Base-by-base conservation (phyloP, 2,797 vertebrate genomes). In the Pachyuromys duprasi region DNA sequence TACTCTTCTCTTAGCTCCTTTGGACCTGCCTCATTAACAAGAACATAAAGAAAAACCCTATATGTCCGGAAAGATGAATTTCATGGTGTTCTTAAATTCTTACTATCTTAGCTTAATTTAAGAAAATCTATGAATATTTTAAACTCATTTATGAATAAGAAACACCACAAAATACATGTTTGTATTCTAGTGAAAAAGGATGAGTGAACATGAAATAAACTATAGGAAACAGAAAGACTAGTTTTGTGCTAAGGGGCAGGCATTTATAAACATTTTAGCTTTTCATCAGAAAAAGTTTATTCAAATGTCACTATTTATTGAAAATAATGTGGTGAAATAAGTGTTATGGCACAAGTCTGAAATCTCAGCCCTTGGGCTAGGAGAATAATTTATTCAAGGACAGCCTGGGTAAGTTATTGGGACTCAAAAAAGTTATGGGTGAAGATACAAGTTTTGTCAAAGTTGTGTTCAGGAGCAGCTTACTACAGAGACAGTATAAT, bases 251-350 rank as follows among this genome's bases (percentile, higher is more conserved):
- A 39, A 67, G 60, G n/a, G 6, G 79, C 69, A 78, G 67, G 26
- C 31, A 84, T 80, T 84, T 90, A 20, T 53, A 36, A 42, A 31
- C 49, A 65, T 55, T 89, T 86, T 55, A 72, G 81, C 63, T 65
- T 93, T 88, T 92, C 57, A 91, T 9, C 36, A 39, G 89, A 86
- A 45, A 74, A 14, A 62, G 14, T 60, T 36, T 81, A 74, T 81
- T 88, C 49, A 82, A 26, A n/a, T 94, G 4, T 90, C 42, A 81
- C 42, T 89, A 62, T 65, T 90, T 89, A 75, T 86, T 89, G 70
- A 36, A 70, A 90, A 86, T 33, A 75, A 12, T 60, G 14, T 36
- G 49, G 67, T 49, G 89, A 36, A 87, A 49, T 84, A 63, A 67
- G 17, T 67, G 18, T 67, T 6, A 5, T n/a, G 9, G 24, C 6